Base-by-base conservation (phyloP, 2,888 invertebrate species). In the Epicampocera succincta region DNA sequence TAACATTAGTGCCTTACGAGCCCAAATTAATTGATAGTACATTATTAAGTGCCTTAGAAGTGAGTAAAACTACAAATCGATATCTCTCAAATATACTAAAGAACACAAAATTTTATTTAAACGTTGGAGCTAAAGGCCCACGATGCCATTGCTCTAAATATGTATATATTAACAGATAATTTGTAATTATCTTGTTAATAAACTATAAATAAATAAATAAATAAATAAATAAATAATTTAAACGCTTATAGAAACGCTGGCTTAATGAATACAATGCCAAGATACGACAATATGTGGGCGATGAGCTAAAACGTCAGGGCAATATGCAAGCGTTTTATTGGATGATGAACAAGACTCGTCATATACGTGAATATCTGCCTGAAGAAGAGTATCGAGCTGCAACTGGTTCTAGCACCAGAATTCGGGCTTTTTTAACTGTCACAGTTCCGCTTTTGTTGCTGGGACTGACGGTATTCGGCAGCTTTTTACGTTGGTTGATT, bases 1-100 rank as follows among this genome's bases (percentile, higher is more conserved):
- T 96, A 1, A 98, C 98, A 0, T 91, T 97, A 72, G 95, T 98
- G 56, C 98, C 97, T 0, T 97, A 95, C 87, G 96, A 98, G 88
- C 95, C 94, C 0, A 97, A 96, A 87, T 92, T 98, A 84, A 96
- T 98, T 75, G 95, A 97, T 84, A 91, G 93, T 21, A 92, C 92
- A 38, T 91, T 97, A 90, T 92, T 99, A 25, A 95, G 95, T 46
- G 93, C 94, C 56, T 93, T 94, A 85, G 97, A 98, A 92, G 97
- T 97, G 92, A 72, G 66, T 61, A 4, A 1, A 40, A 40, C 15
- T 1, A 3, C 4, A 2, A 60, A 21, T n/a, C n/a, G n/a, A n/a
- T n/a, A n/a, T n/a, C n/a, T n/a, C n/a, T n/a, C n/a, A n/a, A n/a
- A n/a, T n/a, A n/a, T n/a, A n/a, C n/a, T n/a, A n/a, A n/a, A n/a